These are phyloP conservation scores for Acronicta leporina DNA, from an alignment of 2,888 invertebrate genomes.

Conservation along the genomic window DNA sequence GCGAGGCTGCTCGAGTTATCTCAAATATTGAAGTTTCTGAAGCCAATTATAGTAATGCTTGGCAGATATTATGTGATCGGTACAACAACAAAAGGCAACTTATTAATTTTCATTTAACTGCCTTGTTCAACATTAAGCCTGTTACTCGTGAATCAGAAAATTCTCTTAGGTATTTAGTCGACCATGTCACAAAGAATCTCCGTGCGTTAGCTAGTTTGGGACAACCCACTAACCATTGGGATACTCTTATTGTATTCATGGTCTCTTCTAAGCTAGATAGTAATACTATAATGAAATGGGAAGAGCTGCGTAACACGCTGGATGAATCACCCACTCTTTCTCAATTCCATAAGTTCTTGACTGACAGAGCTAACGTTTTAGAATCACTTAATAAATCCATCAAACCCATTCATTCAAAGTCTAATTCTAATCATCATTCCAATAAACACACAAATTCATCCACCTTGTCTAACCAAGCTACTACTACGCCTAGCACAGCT, in stretches of 20 bases:
- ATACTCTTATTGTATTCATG: conserved; percentile 42
- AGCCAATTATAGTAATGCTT: conserved; percentile 7
- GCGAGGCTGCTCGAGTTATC: no score
- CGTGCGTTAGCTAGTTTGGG: conserved; percentile 44
- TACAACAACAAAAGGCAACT: conserved; percentile 1
- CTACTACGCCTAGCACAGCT: not conserved
- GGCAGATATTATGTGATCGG: conserved; percentile 9
- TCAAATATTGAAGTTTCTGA: conserved; percentile 9
- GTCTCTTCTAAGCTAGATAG: conserved; percentile 3
- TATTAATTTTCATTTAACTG: not conserved
- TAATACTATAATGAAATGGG: not conserved
- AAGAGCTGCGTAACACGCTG: not conserved
- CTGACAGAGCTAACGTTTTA: not conserved
- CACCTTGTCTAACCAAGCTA: not conserved
- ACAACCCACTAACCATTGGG: conserved; percentile 42
- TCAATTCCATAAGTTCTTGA: conserved; percentile 2
- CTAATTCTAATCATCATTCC: not conserved
- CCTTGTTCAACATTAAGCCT: not conserved
- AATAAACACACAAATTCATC: not conserved
- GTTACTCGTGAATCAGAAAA: conserved; percentile 8
- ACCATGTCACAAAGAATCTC: conserved; percentile 9
- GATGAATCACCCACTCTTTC: not conserved
- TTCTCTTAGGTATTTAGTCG: not conserved
- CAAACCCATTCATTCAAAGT: not conserved
- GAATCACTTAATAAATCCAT: not conserved